phyloP scores from a whole-genome alignment of 92 coral and sea anemone species.

The Porites lobata region DNA sequence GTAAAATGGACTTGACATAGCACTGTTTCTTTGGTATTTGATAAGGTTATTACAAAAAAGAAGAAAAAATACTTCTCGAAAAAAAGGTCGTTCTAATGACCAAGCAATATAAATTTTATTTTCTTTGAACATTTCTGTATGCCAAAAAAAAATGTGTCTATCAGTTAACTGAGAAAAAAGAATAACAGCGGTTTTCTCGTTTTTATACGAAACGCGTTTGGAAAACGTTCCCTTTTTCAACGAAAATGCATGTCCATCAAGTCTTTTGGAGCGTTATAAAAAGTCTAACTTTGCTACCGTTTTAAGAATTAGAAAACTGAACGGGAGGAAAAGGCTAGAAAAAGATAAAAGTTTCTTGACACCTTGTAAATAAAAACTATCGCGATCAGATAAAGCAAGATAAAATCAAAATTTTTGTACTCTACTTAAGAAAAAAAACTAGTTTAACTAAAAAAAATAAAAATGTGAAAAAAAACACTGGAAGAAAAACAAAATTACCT shows the following conservation, averaged over 20 bases:
- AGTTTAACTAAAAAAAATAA: neutral
- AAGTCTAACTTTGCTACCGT: slow-evolving; percentile 77
- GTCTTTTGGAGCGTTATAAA: slow-evolving; percentile 68
- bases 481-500: slow-evolving; percentile 36
- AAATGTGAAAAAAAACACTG: slow-evolving; percentile 16
- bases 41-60: slow-evolving; percentile 41
- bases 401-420: slow-evolving; percentile 54
- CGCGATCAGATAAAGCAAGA: slow-evolving; percentile 46
- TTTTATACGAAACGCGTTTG: neutral
- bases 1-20: neutral
- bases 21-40: slow-evolving; percentile 18
- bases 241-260: neutral
- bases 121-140: slow-evolving; percentile 14
- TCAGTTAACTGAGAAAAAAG: neutral
- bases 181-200: too few species aligned
- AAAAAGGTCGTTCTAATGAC: slow-evolving; percentile 34
- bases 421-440: slow-evolving; percentile 14
- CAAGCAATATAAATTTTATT: neutral
- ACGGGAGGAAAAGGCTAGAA: slow-evolving; percentile 23
- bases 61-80: neutral
- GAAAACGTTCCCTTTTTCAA: too few species aligned
- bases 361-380: slow-evolving; percentile 39
- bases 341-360: slow-evolving; percentile 48
- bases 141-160: neutral
- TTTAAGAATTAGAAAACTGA: slow-evolving; percentile 71